Evolutionary conservation across 1,140 invertebrate species (phyloP).

Genomic region (Cecropterus lyciades): DNA sequence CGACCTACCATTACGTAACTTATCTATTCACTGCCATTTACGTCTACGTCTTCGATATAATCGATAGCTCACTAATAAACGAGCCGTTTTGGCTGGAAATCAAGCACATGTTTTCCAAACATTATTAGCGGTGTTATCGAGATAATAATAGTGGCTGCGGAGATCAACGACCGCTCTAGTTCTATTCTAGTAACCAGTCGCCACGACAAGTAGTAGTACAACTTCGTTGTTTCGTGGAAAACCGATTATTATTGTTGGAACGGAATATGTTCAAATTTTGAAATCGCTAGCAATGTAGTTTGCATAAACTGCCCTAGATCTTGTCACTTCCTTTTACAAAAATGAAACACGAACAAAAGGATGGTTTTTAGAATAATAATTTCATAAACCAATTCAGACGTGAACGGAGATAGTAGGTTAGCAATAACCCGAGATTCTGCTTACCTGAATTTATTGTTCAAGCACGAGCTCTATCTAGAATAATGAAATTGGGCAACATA

Average conservation of each 20-base stretch:
- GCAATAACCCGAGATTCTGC: conserved; percentile 2
- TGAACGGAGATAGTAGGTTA: conserved; percentile 1
- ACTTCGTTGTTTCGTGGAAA: conserved; percentile 62
- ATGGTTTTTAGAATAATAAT: conserved; percentile 1
- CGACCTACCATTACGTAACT: conserved; percentile 56
- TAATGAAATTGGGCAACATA: not conserved
- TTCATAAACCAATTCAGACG: conserved; percentile 2
- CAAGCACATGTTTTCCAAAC: conserved; percentile 61
- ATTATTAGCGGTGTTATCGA: conserved; percentile 65
- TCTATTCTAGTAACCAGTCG: conserved; percentile 69
- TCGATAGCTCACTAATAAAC: conserved; percentile 24
- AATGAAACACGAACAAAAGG: conserved; percentile 3
- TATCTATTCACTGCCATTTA: conserved; percentile 41
- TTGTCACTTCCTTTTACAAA: conserved; percentile 32
- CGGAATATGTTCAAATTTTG: conserved; percentile 38
- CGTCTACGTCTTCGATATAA: conserved; percentile 13
- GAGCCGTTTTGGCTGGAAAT: conserved; percentile 51
- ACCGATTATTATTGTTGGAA: conserved; percentile 51
- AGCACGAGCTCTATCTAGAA: not conserved
- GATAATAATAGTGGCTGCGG: conserved; percentile 66
- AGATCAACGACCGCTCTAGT: conserved; percentile 75
- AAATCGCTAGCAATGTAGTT: conserved; percentile 21
- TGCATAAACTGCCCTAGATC: conserved; percentile 15
- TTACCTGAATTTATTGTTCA: not conserved
- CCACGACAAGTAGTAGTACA: conserved; percentile 57